Evolutionary conservation across 2,113 vertebrate genomes (phyloP).

Genomic region (Suncus etruscus): DNA sequence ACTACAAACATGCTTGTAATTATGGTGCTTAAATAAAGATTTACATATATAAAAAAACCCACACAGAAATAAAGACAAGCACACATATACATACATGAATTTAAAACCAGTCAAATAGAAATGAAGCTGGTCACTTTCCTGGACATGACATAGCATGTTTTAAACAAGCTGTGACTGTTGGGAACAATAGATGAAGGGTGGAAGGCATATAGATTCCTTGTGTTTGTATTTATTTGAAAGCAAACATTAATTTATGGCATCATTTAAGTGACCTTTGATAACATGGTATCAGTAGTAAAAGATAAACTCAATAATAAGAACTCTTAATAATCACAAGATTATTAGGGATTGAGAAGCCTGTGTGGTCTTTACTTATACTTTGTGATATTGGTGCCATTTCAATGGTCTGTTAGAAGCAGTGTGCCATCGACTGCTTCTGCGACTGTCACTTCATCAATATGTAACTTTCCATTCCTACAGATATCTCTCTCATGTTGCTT

Average conservation of each 20-base stretch:
- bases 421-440: background rate
- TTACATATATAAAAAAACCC: background rate
- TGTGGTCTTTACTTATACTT: too few relatives aligned
- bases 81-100: background rate
- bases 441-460: background rate
- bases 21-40: too few relatives aligned
- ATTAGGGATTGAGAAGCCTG: conserved; percentile 66
- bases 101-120: background rate
- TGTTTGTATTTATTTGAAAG: background rate
- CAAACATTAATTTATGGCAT: background rate
- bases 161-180: fast-evolving
- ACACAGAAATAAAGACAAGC: background rate
- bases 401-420: too few relatives aligned
- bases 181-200: background rate
- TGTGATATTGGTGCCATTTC: too few relatives aligned
- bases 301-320: conserved; percentile 77
- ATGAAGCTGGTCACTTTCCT: background rate
- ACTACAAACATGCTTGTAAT: too few relatives aligned
- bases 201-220: too few relatives aligned
- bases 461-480: background rate
- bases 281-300: conserved; percentile 82
- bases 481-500: fast-evolving
- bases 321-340: conserved; percentile 77
- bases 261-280: conserved; percentile 84
- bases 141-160: background rate